phyloP scores from a whole-genome alignment of 2,113 vertebrate genomes.

The Rallus limicola region DNA sequence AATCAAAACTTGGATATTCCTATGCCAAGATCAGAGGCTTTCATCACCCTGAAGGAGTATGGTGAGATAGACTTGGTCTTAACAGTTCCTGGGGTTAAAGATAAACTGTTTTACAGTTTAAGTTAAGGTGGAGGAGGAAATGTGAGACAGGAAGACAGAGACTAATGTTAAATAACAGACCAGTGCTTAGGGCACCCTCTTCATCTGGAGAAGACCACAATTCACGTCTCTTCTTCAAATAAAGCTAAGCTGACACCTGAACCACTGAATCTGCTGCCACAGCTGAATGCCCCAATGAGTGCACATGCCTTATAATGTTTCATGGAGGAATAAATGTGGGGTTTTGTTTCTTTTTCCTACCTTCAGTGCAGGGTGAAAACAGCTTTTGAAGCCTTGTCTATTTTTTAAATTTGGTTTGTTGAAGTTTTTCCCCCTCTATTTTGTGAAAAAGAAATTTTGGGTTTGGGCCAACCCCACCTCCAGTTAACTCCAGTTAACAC shows the following conservation, averaged over 20 bases:
- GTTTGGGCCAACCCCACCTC: neutral
- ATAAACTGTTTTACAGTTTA: neutral
- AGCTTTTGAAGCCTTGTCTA: neutral
- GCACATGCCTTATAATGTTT: neutral
- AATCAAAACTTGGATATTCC: neutral
- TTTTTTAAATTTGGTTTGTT: neutral
- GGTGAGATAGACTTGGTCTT: neutral
- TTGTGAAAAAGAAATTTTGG: neutral
- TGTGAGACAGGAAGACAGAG: neutral
- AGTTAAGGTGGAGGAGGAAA: neutral
- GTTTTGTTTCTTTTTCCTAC: neutral
- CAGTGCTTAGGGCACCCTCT: neutral
- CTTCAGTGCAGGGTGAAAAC: neutral
- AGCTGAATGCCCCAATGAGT: neutral
- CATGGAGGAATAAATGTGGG: rapidly evolving
- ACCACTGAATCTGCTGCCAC: neutral
- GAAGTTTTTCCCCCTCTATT: neutral
- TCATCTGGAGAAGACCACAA: neutral
- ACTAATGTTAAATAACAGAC: neutral
- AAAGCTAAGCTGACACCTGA: neutral
- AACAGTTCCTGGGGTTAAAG: neutral
- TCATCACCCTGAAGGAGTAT: neutral
- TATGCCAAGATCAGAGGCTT: neutral
- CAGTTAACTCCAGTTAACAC: neutral
- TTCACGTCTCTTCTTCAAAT: neutral